These are phyloP conservation scores for Platerodrilus igneus DNA, from an alignment of 2,888 invertebrate species.

Conservation along the genomic window DNA sequence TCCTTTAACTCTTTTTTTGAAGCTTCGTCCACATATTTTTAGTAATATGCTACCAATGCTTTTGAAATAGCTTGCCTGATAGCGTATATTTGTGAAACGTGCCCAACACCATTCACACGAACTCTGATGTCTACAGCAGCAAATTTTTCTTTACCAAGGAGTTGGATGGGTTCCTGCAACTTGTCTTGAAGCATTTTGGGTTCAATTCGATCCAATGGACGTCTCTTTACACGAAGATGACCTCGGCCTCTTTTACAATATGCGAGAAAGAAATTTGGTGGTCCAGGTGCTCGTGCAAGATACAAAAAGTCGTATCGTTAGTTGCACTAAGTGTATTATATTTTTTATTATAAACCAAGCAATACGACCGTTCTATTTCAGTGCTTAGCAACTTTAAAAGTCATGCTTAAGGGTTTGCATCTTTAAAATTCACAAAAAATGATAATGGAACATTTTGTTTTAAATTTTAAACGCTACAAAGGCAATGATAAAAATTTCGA, in stretches of 20 bases:
- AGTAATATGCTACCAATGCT: slow-evolving; percentile 95
- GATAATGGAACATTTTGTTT: too few relatives aligned
- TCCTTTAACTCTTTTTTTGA: slow-evolving; percentile 99
- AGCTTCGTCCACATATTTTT: slow-evolving; percentile 99
- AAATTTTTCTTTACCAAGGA: slow-evolving; percentile 93
- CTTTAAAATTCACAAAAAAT: too few relatives aligned
- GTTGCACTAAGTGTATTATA: too few relatives aligned
- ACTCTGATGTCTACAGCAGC: slow-evolving; percentile 96
- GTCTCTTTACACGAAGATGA: slow-evolving; percentile 91
- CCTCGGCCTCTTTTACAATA: slow-evolving; percentile 95
- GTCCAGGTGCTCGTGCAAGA: slow-evolving; percentile 98
- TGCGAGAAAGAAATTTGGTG: slow-evolving; percentile 99
- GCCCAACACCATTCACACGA: slow-evolving; percentile 97
- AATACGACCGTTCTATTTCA: too few relatives aligned
- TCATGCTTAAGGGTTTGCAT: too few relatives aligned
- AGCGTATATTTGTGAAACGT: slow-evolving; percentile 97
- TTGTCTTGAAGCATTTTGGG: slow-evolving; percentile 94
- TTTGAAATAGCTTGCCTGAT: slow-evolving; percentile 98
- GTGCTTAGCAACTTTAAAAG: too few relatives aligned
- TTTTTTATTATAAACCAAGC: too few relatives aligned
- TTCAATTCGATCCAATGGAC: slow-evolving; percentile 92
- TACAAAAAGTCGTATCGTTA: slow-evolving; percentile 99
- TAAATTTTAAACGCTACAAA: too few relatives aligned
- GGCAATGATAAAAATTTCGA: too few relatives aligned
- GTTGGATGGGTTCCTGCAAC: slow-evolving; percentile 83